phyloP scores from a whole-genome alignment of 92 coral and sea anemone genomes.

The Palythoa grandiflora region DNA sequence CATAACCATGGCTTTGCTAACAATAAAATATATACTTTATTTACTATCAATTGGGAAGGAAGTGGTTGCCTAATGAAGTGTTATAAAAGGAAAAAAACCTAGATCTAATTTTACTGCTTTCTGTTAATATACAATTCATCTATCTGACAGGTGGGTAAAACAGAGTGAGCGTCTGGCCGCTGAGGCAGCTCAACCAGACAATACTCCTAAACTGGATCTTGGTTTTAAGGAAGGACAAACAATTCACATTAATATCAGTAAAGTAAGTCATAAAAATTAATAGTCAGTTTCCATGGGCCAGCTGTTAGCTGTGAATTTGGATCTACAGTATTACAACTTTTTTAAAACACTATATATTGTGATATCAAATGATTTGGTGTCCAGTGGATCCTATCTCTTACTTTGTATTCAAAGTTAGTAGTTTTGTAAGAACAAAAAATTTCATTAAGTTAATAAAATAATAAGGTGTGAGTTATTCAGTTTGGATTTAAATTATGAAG shows the following conservation, averaged over 20 bases:
- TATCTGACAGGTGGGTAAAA: conserved; percentile 71
- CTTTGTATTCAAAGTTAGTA: no score
- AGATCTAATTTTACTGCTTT: neutral
- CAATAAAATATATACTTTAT: no score
- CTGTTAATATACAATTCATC: neutral
- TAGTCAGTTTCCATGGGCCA: neutral
- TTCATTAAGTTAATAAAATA: no score
- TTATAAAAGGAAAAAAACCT: neutral
- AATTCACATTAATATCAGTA: conserved; percentile 85
- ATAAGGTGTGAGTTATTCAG: no score
- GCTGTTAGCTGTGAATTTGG: neutral
- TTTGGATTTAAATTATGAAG: no score
- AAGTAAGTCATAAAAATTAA: conserved; percentile 10
- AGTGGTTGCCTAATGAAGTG: neutral
- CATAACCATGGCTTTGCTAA: neutral
- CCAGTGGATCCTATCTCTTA: no score
- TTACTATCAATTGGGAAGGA: no score
- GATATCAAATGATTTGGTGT: neutral
- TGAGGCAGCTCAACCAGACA: conserved; percentile 81
- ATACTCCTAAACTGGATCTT: conserved; percentile 91
- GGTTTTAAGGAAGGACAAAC: conserved; percentile 99
- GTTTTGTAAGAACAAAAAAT: no score
- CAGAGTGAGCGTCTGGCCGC: conserved; percentile 87
- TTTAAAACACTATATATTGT: neutral
- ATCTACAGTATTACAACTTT: neutral